Percentiles rank a stretch among this genome's conserved stretches.
Evolutionary conservation across 2,888 invertebrate species (phyloP).

Genomic region (Melanotus villosus): DNA sequence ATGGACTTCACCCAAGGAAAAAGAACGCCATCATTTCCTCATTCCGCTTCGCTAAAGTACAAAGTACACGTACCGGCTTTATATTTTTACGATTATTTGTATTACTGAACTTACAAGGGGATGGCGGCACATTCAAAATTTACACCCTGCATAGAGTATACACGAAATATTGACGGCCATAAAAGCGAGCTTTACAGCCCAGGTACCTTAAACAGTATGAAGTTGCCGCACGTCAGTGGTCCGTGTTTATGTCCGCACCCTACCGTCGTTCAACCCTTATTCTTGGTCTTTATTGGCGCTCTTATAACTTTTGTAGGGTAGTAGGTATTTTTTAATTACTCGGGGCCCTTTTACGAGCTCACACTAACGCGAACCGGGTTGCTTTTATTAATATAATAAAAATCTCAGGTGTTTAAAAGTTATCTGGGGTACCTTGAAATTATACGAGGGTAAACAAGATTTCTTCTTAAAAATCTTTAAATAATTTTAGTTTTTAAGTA

Average conservation of each 20-base stretch:
- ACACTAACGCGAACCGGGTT: slow-evolving; percentile 23
- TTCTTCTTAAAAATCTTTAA: too few relatives aligned
- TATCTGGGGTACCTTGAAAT: background rate
- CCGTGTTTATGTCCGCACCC: slow-evolving; percentile 31
- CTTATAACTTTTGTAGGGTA: slow-evolving; percentile 19
- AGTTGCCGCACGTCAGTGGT: slow-evolving; percentile 29
- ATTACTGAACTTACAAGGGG: slow-evolving; percentile 21
- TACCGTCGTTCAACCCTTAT: slow-evolving; percentile 22
- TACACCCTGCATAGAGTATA: slow-evolving; percentile 11
- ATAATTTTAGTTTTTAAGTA: too few relatives aligned
- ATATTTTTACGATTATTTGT: slow-evolving; percentile 23
- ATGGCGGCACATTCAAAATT: slow-evolving; percentile 17
- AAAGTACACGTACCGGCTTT: slow-evolving; percentile 18
- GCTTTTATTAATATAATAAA: slow-evolving; percentile 24
- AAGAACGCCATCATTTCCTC: background rate
- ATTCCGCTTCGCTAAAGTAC: background rate
- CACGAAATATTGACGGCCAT: slow-evolving; percentile 23
- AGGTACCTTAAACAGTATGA: slow-evolving; percentile 26
- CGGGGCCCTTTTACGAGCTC: slow-evolving; percentile 27
- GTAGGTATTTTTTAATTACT: slow-evolving; percentile 37
- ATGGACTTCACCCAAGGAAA: too few relatives aligned
- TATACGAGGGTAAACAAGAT: background rate
- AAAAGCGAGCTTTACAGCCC: slow-evolving; percentile 23
- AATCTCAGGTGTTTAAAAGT: slow-evolving; percentile 20
- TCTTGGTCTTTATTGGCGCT: slow-evolving; percentile 15